phyloP scores from a whole-genome alignment of 1,140 invertebrate genomes.

The Lasioglossum albipes region DNA sequence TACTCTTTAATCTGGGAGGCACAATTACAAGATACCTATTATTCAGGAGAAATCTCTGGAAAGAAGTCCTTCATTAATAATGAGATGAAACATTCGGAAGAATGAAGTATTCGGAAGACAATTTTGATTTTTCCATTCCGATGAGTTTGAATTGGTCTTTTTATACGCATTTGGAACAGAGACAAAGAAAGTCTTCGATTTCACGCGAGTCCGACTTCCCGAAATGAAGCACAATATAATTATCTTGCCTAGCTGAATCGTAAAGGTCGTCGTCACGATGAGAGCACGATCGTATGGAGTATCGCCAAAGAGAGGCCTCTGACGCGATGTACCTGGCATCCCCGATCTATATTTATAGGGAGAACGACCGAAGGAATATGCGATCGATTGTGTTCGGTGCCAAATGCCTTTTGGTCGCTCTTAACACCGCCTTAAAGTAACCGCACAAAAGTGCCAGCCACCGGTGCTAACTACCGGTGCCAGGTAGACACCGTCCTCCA shows the following conservation, averaged over 20 bases:
- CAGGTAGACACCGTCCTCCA: background rate
- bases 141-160: too few relatives aligned
- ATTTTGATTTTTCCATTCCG: too few relatives aligned
- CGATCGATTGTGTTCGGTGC: slow-evolving; percentile 73
- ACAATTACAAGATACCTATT: background rate
- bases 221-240: slow-evolving; percentile 49
- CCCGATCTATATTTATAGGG: slow-evolving; percentile 74
- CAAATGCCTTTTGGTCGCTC: slow-evolving; percentile 64
- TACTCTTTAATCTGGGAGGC: slow-evolving; percentile 1
- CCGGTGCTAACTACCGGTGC: slow-evolving; percentile 23
- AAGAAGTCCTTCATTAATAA: too few relatives aligned
- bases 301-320: slow-evolving; percentile 67
- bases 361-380: slow-evolving; percentile 77
- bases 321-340: slow-evolving; percentile 65
- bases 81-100: too few relatives aligned
- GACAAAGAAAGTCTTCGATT: background rate
- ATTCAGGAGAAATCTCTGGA: background rate
- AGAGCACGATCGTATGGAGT: slow-evolving; percentile 64
- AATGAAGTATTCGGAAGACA: too few relatives aligned
- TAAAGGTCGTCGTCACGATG: slow-evolving; percentile 51
- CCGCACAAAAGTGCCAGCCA: slow-evolving; percentile 45
- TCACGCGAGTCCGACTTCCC: slow-evolving; percentile 29
- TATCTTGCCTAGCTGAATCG: slow-evolving; percentile 37
- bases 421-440: slow-evolving; percentile 47
- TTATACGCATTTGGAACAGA: too few relatives aligned